These are phyloP conservation scores for Neodontobutis hainanensis DNA, from an alignment of 2,113 vertebrate genomes.

Conservation along the genomic window DNA sequence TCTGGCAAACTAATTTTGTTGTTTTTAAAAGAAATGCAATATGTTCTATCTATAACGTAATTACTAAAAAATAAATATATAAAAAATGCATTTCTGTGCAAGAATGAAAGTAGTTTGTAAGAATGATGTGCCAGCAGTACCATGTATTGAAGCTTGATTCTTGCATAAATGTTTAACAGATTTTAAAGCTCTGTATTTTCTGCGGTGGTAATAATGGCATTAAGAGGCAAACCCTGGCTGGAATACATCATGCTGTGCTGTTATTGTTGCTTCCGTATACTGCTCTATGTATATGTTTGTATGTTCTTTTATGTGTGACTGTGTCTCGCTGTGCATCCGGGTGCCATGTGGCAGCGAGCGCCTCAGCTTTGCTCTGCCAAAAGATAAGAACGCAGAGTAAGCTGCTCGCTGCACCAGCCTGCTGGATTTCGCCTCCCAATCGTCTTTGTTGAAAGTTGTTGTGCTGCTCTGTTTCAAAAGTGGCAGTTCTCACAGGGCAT, in stretches of 20 bases:
- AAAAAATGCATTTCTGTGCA: neutral
- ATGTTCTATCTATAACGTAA: neutral
- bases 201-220: constrained; percentile 40
- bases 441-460: constrained; percentile 59
- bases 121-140: neutral
- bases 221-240: constrained; percentile 33
- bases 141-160: neutral
- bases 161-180: neutral
- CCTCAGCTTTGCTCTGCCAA: constrained; percentile 69
- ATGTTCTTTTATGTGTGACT: constrained; percentile 43
- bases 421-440: constrained; percentile 65
- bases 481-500: constrained; percentile 39
- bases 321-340: constrained; percentile 61
- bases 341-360: constrained; percentile 75
- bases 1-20: neutral
- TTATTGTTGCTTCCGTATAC: constrained; percentile 36
- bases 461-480: constrained; percentile 59
- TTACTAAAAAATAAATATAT: too few species aligned
- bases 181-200: neutral
- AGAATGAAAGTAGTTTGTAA: neutral
- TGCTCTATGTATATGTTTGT: constrained; percentile 3
- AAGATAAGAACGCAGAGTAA: constrained; percentile 74
- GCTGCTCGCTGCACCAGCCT: constrained; percentile 63
- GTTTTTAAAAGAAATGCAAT: neutral
- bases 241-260: constrained; percentile 31